Base-by-base conservation (phyloP, 2,888 invertebrate species). In the Allophyes oxyacanthae region DNA sequence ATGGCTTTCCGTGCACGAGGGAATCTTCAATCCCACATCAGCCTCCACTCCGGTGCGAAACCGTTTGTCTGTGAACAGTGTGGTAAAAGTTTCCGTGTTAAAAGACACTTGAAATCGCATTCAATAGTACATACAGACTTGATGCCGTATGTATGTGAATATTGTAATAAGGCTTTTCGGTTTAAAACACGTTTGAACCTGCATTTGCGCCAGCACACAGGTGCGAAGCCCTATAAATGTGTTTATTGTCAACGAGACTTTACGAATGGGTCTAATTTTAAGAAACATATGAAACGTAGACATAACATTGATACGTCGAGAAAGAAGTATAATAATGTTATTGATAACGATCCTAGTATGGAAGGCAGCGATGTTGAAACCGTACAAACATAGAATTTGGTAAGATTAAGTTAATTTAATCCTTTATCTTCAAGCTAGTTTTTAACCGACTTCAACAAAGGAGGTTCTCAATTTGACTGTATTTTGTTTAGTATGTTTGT, bases 41-140 rank as follows among this genome's bases (percentile, higher is more conserved):
- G 89, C 28, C 67, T 92, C 3, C 94, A 94, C 48, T 89, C 92
- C 0, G 90, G 88, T 0, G 73, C 87, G 0, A 93, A 94, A 44
- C 93, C 93, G 0, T 94, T 92, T 77, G 89, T 93, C 0, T 94
- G 94, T 41, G 94, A 94, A 50, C 91, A 91, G 26, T 94, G 94
- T 1, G 93, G 92, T 0, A 93, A 91, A 64, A 91, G 91, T 38
- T 94, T 94, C 44, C 64, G 92, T 28, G 91, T 88, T 0, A 93
- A 93, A 84, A 81, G 93, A 0, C 89, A 92, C 33, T 76, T 94
- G n/a, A 92, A 92, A 77, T 92, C 92, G 0, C 94, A 94, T 69
- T 92, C 93, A 0, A 94, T 94, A 6, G 84, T 92, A 0, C 94
- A 94, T 42, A 94, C 94, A 0, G 94, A 94, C 55, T 71, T 92